Evolutionary conservation across 2,888 invertebrate species (phyloP).

Genomic region (Pediacus dermestoides): DNA sequence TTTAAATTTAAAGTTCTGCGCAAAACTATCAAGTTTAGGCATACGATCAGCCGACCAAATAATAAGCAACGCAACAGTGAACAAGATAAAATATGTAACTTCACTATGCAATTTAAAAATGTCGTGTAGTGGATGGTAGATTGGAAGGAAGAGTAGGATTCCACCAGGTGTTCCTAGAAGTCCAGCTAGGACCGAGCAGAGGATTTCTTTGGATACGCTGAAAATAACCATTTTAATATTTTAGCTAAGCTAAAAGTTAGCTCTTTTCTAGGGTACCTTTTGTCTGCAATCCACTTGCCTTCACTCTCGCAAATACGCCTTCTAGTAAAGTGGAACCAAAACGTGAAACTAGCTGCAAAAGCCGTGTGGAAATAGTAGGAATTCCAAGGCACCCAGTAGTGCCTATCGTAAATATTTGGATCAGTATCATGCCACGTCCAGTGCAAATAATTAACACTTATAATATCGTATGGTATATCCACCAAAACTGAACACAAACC

Average conservation of each 20-base stretch:
- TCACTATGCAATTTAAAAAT: slow-evolving; percentile 65
- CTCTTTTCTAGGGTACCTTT: slow-evolving; percentile 25
- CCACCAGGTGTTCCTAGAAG: slow-evolving; percentile 71
- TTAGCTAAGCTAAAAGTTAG: slow-evolving; percentile 4
- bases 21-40: slow-evolving; percentile 39
- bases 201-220: slow-evolving; percentile 54
- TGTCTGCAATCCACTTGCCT: slow-evolving; percentile 56
- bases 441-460: slow-evolving; percentile 72
- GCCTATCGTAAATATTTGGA: slow-evolving; percentile 66
- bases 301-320: slow-evolving; percentile 54
- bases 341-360: slow-evolving; percentile 69
- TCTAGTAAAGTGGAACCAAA: slow-evolving; percentile 62
- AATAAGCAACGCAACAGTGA: slow-evolving; percentile 58
- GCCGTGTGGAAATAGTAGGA: slow-evolving; percentile 79
- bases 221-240: slow-evolving; percentile 29
- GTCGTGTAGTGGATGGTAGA: slow-evolving; percentile 78
- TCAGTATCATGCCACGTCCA: slow-evolving; percentile 84
- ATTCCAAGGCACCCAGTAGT: slow-evolving; percentile 82
- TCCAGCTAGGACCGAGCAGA: slow-evolving; percentile 57
- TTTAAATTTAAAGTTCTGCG: slow-evolving; percentile 20
- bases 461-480: slow-evolving; percentile 77
- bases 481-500: slow-evolving; percentile 69
- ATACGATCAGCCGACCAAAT: slow-evolving; percentile 60
- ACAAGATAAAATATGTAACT: slow-evolving; percentile 65
- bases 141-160: slow-evolving; percentile 64